A percentile compares a stretch with the other conserved stretches of the same genome.
Evolutionary conservation across 2,888 invertebrate species (phyloP).

Genomic region (Idaea aversata): DNA sequence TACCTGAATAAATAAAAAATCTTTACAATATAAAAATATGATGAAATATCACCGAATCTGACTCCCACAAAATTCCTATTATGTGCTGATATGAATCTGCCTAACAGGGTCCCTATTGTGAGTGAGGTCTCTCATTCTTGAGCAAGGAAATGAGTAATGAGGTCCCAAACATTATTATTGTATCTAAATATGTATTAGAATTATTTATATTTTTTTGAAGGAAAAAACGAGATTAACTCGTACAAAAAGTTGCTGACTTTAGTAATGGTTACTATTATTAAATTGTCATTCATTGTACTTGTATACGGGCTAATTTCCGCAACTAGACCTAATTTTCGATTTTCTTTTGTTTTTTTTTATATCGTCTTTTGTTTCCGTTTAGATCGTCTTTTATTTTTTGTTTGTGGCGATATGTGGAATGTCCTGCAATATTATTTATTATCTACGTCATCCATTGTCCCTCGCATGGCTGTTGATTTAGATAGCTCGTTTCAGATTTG

Average conservation of each 20-base stretch:
- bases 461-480: neutral
- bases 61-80: neutral
- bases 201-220: neutral
- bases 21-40: neutral
- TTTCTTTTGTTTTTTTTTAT: too few species aligned
- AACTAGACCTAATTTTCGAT: too few species aligned
- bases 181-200: neutral
- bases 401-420: too few species aligned
- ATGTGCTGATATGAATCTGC: neutral
- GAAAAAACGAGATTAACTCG: too few species aligned
- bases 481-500: neutral
- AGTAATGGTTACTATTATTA: too few species aligned
- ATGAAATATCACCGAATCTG: neutral
- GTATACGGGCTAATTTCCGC: too few species aligned
- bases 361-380: too few species aligned
- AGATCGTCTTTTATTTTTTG: too few species aligned
- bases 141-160: neutral
- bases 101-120: neutral
- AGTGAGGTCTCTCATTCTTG: neutral
- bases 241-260: too few species aligned
- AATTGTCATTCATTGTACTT: too few species aligned
- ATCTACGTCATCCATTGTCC: neutral
- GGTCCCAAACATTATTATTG: neutral
- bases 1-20: neutral
- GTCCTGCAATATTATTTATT: neutral